phyloP scores from a whole-genome alignment of 2,113 vertebrate species.

The Engraulis encrasicolus region DNA sequence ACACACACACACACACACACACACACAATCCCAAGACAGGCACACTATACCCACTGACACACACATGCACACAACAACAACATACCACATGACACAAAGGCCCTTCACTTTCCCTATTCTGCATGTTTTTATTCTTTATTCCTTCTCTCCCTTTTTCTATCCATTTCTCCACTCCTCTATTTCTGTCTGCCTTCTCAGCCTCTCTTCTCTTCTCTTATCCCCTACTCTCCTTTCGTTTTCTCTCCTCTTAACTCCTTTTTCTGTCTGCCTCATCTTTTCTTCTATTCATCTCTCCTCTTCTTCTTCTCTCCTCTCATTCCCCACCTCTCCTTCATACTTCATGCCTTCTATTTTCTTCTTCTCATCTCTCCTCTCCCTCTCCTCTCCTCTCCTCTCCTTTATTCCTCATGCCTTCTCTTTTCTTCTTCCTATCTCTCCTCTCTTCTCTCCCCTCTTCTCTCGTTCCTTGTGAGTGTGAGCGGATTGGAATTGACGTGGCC shows the following conservation, averaged over 20 bases:
- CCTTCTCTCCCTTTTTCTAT: no score
- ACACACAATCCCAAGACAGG: background rate
- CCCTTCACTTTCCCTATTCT: no score
- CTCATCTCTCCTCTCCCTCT: background rate
- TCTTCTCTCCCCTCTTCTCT: conserved; percentile 13
- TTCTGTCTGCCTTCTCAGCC: no score
- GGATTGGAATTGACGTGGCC: conserved; percentile 17
- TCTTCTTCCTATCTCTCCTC: background rate
- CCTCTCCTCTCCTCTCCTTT: conserved; percentile 17
- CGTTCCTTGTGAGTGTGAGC: conserved; percentile 33
- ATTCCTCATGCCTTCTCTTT: no score
- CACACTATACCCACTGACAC: no score
- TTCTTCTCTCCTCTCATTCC: background rate
- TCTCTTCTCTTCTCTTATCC: no score
- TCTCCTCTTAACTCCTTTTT: conserved; percentile 28
- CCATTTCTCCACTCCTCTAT: no score
- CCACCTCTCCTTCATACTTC: background rate
- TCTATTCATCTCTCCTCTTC: background rate
- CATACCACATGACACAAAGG: no score
- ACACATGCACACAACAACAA: no score
- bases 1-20: background rate
- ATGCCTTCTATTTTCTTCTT: background rate
- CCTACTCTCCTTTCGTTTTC: background rate
- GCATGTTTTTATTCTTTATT: no score
- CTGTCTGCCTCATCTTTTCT: conserved; percentile 29